Evolutionary conservation across 2,797 vertebrate genomes (phyloP).

Genomic region (Pipistrellus nathusii): DNA sequence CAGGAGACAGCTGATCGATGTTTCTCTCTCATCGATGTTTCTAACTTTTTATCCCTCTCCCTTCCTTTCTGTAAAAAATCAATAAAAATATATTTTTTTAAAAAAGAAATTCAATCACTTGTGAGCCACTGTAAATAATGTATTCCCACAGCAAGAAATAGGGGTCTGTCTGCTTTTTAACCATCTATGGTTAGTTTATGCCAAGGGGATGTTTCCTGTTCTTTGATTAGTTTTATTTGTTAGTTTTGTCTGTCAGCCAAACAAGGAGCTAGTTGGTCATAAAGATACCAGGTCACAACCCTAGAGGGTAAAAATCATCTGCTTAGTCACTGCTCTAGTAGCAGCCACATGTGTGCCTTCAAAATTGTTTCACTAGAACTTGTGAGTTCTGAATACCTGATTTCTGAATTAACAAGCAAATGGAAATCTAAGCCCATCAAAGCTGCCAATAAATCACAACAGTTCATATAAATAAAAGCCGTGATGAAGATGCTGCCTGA

Average conservation of each 20-base stretch:
- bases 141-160: neutral
- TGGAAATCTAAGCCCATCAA: neutral
- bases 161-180: neutral
- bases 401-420: conserved; percentile 35
- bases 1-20: too few relatives aligned
- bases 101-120: neutral
- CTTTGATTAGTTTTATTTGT: conserved; percentile 40
- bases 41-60: too few relatives aligned
- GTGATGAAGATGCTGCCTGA: neutral
- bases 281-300: neutral
- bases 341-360: neutral
- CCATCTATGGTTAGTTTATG: neutral
- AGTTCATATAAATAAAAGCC: neutral
- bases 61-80: too few relatives aligned
- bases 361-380: conserved; percentile 4
- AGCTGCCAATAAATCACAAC: neutral
- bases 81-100: too few relatives aligned
- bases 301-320: conserved; percentile 12
- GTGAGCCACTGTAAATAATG: neutral
- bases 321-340: neutral
- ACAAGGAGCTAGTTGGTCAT: neutral
- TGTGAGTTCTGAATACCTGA: neutral
- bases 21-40: too few relatives aligned
- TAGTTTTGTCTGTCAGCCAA: neutral
- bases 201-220: neutral